Base-by-base conservation (phyloP, 2,888 invertebrate genomes). In the Trissoscelio sp. region DNA sequence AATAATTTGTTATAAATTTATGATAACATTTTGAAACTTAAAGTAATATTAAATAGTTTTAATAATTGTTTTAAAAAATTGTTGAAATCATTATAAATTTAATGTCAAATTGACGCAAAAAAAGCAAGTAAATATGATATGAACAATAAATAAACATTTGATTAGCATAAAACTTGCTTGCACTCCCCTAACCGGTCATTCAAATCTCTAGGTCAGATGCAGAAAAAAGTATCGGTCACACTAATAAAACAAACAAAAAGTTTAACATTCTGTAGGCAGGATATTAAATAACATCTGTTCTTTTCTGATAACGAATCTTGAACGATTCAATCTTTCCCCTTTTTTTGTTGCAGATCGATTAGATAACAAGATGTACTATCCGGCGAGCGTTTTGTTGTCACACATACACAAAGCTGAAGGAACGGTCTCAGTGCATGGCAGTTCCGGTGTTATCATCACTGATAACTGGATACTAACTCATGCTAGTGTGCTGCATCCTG, bases 381-480 rank as follows among this genome's bases (percentile, higher is more conserved):
- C 92, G 7, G 92, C 92, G 88, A 92, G 92, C 2, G 93, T 93
- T 11, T 92, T 93, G 92, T 91, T 93, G 0, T 92, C 93, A 0
- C 92, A 93, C 88, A 92, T 92, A 85, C 92, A 92, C 72, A 91
- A 92, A 53, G 31, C 48, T 6, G 66, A 73, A 9, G 12, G 48
- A 39, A 14, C 18, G 12, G 46, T n/a, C 0, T 14, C 37, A n/a
- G 42, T 92, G 0, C 92, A 92, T 2, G 92, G 93, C 0, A 92
- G 92, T 0, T 93, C 93, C 2, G 93, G 93, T 14, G 92, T 93
- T 83, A 91, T 91, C 78, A 93, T 93, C 88, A 92, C 92, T 55
- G 88, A 92, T n/a, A 89, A 93, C 16, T 93, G 93, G 93, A 92
- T 93, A 28, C 88, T 93, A 3, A 92, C 93, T 0, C 93, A 93